These are phyloP conservation scores for Oxytorus armatus DNA, from an alignment of 2,888 invertebrate genomes.

Conservation along the genomic window DNA sequence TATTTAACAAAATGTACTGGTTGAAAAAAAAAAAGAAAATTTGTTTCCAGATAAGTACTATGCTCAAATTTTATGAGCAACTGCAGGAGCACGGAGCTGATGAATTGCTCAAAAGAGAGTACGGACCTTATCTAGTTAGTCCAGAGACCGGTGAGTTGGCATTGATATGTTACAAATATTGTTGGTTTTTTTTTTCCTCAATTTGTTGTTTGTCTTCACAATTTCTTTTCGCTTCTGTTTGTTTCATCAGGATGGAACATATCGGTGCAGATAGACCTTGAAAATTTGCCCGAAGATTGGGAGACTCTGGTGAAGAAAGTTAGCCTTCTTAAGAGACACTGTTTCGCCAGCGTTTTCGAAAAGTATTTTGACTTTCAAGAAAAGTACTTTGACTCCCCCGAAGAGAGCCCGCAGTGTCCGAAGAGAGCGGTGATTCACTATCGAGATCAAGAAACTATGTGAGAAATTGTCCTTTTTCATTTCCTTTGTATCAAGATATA, in stretches of 20 bases:
- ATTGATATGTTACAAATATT: not conserved
- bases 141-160: conserved; percentile 93
- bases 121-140: conserved; percentile 92
- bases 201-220: not conserved
- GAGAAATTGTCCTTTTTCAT: conserved; percentile 83
- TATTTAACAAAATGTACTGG: too few species aligned
- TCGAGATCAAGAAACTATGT: conserved; percentile 99
- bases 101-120: conserved; percentile 96
- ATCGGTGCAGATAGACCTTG: conserved; percentile 96
- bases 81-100: conserved; percentile 99
- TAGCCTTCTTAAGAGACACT: conserved; percentile 97
- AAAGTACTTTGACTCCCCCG: conserved; percentile 98
- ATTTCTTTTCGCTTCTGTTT: conserved; percentile 47
- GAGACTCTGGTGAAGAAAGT: conserved; percentile 95
- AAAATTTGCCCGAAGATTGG: conserved; percentile 96
- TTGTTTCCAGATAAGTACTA: conserved; percentile 99
- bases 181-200: not conserved
- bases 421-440: conserved; percentile 99
- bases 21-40: too few species aligned
- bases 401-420: conserved; percentile 93
- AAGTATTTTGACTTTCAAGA: conserved; percentile 99
- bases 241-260: conserved; percentile 93
- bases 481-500: not conserved
- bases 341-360: conserved; percentile 99
- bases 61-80: conserved; percentile 99